phyloP scores from a whole-genome alignment of 1,140 invertebrate genomes.

The Drosophila tani region DNA sequence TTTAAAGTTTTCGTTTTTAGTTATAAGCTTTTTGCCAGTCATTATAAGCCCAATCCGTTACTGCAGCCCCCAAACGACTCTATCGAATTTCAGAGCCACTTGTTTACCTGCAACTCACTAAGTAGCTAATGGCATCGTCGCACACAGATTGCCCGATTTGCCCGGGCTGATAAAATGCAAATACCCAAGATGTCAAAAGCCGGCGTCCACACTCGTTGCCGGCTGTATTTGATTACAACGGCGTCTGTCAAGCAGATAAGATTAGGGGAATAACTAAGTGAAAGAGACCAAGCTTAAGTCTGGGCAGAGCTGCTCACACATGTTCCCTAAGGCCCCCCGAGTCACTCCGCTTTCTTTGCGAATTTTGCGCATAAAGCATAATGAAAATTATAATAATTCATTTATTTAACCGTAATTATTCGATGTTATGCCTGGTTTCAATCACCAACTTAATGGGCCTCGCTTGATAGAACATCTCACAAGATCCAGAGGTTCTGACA shows the following conservation, averaged over 20 bases:
- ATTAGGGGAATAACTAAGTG: conserved; percentile 29
- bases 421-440: too few relatives aligned
- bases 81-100: conserved; percentile 80
- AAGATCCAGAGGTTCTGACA: too few relatives aligned
- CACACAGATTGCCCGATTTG: conserved; percentile 43
- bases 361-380: too few relatives aligned
- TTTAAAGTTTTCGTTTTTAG: conserved; percentile 15
- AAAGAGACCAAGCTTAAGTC: conserved; percentile 11
- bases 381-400: too few relatives aligned
- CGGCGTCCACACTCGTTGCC: conserved; percentile 26
- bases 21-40: conserved; percentile 2
- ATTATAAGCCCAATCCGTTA: conserved; percentile 39
- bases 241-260: conserved; percentile 56
- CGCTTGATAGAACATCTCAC: too few relatives aligned
- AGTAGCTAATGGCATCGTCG: conserved; percentile 60
- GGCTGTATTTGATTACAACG: conserved; percentile 71
- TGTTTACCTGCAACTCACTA: conserved; percentile 58
- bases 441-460: too few relatives aligned
- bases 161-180: conserved; percentile 60
- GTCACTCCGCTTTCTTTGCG: too few relatives aligned
- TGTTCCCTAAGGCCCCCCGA: too few relatives aligned
- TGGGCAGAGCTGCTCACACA: background rate
- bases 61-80: conserved; percentile 50
- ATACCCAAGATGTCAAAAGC: conserved; percentile 25
- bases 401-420: too few relatives aligned